Base-by-base conservation (phyloP, 2,888 invertebrate genomes). In the Mechanitis mazaeus region DNA sequence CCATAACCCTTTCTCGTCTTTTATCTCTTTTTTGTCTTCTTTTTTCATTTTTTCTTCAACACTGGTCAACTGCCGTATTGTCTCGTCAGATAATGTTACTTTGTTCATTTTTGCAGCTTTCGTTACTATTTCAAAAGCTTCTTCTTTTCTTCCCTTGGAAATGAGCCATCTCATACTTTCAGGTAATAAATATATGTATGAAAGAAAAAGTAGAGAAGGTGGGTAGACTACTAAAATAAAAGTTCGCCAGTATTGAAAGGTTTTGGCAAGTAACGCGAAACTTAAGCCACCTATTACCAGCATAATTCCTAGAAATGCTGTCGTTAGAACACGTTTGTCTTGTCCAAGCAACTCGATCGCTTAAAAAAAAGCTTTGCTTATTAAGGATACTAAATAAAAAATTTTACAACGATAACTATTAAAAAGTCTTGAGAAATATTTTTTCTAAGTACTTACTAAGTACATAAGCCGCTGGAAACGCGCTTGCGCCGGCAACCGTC, bases 161-260 rank as follows among this genome's bases (percentile, higher is more conserved):
- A 95, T 76, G 5, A 96, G 84, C 96, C 96, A 96, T 64, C 96
- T 87, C 35, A 95, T 91, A 60, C 95, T 95, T 80, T 95, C 95
- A 0, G 95, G 95, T n/a, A 94, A 83, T 3, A 94, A 72, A 91
- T 94, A 94, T 60, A 93, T 92, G 75, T 95, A 94, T 0, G 91
- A 78, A 31, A 96, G 77, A 68, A 95, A 92, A 0, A 95, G 79
- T 6, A 95, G 73, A 0, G 94, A 93, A 0, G 96, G 96, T 0
- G 92, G 90, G 72, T 95, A 96, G 3, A 93, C 87, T 20, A 94
- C 91, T 33, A 94, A 86, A 61, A 95, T 91, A 65, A 94, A 88
- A 50, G 91, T 87, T 65, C 94, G 91, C 96, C 96, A 96, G 74
- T 94, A 92, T 62, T 91, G 90, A 58, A 93, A 91, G 59, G 91